These are phyloP conservation scores for Cosmorhoe ocellata DNA, from an alignment of 2,888 invertebrate genomes.

Conservation along the genomic window DNA sequence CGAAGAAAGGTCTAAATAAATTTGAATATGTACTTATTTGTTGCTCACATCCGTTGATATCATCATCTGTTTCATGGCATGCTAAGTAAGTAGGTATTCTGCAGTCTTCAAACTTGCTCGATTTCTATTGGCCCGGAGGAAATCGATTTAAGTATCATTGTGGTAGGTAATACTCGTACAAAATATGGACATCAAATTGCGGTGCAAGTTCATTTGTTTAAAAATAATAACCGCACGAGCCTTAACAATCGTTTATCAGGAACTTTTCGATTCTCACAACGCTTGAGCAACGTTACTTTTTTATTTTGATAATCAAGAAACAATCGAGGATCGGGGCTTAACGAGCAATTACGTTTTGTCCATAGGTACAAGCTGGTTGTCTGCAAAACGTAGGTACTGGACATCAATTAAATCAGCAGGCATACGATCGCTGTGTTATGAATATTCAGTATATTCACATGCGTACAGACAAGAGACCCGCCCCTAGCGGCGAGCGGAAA, in stretches of 20 bases:
- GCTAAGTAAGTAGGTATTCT: background rate
- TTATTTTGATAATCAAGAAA: conserved; percentile 75
- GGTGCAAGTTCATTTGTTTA: conserved; percentile 33
- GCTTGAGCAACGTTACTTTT: conserved; percentile 44
- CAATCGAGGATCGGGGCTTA: conserved; percentile 72
- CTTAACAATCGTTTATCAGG: conserved; percentile 48
- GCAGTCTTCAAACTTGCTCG: conserved; percentile 25
- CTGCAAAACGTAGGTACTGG: conserved; percentile 48
- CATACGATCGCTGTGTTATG: conserved; percentile 60
- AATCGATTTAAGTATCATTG: conserved; percentile 3
- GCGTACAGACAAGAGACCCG: conserved; percentile 46
- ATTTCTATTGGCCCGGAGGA: conserved; percentile 10
- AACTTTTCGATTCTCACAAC: conserved; percentile 52
- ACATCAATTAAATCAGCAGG: conserved; percentile 72
- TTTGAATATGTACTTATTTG: conserved; percentile 72
- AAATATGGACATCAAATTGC: conserved; percentile 19
- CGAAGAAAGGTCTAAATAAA: conserved; percentile 75
- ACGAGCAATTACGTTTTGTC: conserved; percentile 78
- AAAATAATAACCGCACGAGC: conserved; percentile 31
- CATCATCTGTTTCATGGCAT: conserved; percentile 55
- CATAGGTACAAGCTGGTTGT: conserved; percentile 58
- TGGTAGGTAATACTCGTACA: background rate
- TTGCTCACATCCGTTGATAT: conserved; percentile 64
- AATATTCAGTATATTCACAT: conserved; percentile 78
- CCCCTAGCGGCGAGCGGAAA: conserved; percentile 51